Percentiles rank a stretch among this genome's conserved stretches.
phyloP scores from a whole-genome alignment of 2,113 vertebrate species.

The Carassius carassius region DNA sequence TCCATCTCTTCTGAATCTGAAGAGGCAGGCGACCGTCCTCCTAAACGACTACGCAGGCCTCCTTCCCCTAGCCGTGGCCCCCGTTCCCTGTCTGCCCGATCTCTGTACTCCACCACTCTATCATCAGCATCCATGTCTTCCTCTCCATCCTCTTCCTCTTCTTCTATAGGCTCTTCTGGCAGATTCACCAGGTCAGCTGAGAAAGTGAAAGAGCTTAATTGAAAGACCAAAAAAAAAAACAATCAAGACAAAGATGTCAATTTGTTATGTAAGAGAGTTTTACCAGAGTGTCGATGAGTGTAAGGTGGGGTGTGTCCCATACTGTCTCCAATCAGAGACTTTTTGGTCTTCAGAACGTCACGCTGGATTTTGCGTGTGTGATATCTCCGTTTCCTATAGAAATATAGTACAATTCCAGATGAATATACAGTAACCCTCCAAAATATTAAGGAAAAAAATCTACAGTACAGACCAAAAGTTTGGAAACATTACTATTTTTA shows the following conservation, averaged over 20 bases:
- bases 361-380: conserved; percentile 91
- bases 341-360: conserved; percentile 92
- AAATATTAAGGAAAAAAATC: too few species aligned
- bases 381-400: conserved; percentile 88
- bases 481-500: too few species aligned
- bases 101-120: conserved; percentile 89
- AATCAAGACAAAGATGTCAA: not conserved
- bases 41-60: conserved; percentile 35
- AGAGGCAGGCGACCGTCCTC: conserved; percentile 68
- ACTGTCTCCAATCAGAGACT: conserved; percentile 90
- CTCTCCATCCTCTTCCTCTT: conserved; percentile 77
- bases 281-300: conserved; percentile 93
- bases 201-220: not conserved
- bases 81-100: conserved; percentile 72
- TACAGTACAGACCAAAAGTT: too few species aligned
- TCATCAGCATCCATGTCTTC: conserved; percentile 96
- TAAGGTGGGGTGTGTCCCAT: conserved; percentile 89
- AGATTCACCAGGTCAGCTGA: conserved; percentile 89
- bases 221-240: not conserved
- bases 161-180: conserved; percentile 92
- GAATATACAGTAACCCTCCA: too few species aligned
- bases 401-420: too few species aligned
- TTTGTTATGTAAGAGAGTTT: not conserved
- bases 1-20: conserved; percentile 98
- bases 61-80: conserved; percentile 65